phyloP scores from a whole-genome alignment of 2,113 vertebrate genomes.

The Daboia siamensis region DNA sequence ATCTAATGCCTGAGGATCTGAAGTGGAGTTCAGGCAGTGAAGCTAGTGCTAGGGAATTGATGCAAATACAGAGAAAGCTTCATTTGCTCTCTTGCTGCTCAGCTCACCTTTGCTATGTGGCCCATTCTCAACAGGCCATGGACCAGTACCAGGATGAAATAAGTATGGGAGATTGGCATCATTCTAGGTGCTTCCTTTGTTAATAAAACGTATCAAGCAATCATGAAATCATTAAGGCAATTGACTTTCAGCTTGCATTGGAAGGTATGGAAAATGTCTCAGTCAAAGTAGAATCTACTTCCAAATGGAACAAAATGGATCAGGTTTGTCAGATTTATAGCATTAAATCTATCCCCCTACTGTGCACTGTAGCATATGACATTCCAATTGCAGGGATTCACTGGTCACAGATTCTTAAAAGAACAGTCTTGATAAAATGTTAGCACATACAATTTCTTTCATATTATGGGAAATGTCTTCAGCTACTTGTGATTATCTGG shows the following conservation, averaged over 20 bases:
- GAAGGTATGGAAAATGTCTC: background rate
- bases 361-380: background rate
- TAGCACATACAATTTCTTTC: background rate
- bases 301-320: background rate
- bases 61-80: background rate
- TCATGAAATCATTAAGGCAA: background rate
- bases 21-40: background rate
- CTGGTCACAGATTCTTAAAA: background rate
- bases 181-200: background rate
- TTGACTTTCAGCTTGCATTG: background rate
- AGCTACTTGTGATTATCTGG: background rate
- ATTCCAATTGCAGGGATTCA: background rate
- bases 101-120: background rate
- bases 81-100: background rate
- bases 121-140: background rate
- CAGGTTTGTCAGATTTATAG: background rate
- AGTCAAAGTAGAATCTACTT: background rate
- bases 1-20: background rate
- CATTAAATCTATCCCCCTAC: background rate
- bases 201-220: background rate
- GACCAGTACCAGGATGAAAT: background rate
- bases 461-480: background rate
- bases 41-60: background rate
- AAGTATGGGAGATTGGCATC: background rate
- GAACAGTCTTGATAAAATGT: background rate